phyloP scores from a whole-genome alignment of 2,797 vertebrate genomes.

The Sebastes hubbsi region DNA sequence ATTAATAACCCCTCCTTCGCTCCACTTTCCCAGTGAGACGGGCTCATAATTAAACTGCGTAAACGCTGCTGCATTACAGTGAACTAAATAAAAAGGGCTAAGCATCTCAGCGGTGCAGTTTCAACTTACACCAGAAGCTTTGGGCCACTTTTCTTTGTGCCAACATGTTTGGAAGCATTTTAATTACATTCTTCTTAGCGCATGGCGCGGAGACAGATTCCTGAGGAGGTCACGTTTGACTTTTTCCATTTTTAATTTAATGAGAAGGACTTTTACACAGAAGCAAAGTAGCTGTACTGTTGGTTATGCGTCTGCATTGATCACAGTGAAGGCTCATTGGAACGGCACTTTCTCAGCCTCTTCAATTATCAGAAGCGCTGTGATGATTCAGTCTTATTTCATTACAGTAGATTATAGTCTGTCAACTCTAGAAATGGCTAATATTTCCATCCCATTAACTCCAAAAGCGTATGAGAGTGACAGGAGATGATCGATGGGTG shows the following conservation, averaged over 20 bases:
- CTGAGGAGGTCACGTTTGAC: conserved; percentile 8
- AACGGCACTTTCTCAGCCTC: conserved; percentile 20
- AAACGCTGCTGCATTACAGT: conserved; percentile 41
- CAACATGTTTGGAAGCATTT: conserved; percentile 43
- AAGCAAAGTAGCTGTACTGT: conserved; percentile 13
- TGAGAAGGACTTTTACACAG: conserved; percentile 6
- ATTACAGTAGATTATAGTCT: conserved; percentile 39
- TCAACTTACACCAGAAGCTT: conserved; percentile 40
- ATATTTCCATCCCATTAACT: conserved; percentile 67
- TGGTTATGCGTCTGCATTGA: conserved; percentile 31
- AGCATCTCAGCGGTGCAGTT: conserved; percentile 37
- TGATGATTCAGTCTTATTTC: conserved; percentile 41
- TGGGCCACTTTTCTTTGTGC: conserved; percentile 26
- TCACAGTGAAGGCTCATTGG: conserved; percentile 17
- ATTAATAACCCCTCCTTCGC: conserved; percentile 61
- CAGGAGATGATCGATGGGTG: conserved; percentile 36
- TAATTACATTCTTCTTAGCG: conserved; percentile 26
- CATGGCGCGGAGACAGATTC: not conserved
- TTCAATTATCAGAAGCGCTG: conserved; percentile 27
- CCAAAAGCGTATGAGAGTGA: conserved; percentile 38
- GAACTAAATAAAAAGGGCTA: conserved; percentile 46
- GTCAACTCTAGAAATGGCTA: conserved; percentile 40
- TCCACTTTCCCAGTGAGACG: conserved; percentile 41
- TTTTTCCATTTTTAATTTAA: conserved; percentile 33
- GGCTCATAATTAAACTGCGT: conserved; percentile 67